These are phyloP conservation scores for Scartelaos histophorus DNA, from an alignment of 2,113 vertebrate genomes.

Conservation along the genomic window DNA sequence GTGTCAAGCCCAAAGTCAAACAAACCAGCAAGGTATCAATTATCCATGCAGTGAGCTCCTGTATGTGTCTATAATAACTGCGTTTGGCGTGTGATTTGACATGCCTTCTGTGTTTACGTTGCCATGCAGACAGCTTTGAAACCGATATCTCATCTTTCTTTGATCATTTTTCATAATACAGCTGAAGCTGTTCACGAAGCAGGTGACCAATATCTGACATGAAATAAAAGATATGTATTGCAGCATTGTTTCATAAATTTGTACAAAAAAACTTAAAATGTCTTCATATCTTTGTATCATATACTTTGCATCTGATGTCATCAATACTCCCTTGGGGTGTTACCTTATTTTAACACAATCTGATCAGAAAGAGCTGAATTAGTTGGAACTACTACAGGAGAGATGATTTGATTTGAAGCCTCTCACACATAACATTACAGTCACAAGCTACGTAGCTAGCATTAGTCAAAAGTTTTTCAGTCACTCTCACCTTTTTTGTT, in stretches of 20 bases:
- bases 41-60: neutral
- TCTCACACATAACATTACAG: neutral
- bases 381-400: too few species aligned
- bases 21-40: slow-evolving; percentile 77
- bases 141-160: neutral
- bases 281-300: neutral
- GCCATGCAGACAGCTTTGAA: neutral
- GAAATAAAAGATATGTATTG: neutral
- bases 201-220: neutral
- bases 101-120: neutral
- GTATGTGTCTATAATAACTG: neutral
- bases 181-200: neutral
- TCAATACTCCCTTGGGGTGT: too few species aligned
- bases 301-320: too few species aligned
- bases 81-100: slow-evolving; percentile 2
- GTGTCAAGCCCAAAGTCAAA: slow-evolving; percentile 80
- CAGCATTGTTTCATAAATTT: neutral
- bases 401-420: too few species aligned
- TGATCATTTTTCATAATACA: slow-evolving; percentile 2
- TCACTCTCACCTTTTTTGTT: too few species aligned
- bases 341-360: too few species aligned
- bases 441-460: too few species aligned
- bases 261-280: neutral
- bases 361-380: too few species aligned
- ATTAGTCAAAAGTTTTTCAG: too few species aligned